Conservation (phyloP, 2,113 vertebrate genomes). For the Scortum barcoo region DNA sequence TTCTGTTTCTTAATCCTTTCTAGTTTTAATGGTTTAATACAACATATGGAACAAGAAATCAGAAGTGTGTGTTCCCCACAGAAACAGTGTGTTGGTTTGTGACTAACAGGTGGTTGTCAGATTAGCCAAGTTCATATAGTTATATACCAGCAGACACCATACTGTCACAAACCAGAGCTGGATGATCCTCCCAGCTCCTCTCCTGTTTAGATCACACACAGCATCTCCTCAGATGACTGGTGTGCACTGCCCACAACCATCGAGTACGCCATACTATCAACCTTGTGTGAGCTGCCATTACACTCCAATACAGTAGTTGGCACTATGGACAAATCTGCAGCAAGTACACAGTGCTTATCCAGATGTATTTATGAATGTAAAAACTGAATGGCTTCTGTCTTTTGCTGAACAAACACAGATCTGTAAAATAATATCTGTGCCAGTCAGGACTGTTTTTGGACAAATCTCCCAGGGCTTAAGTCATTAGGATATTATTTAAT, state of each 20-base stretch:
- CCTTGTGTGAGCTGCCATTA: too few relatives aligned
- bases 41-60: not conserved
- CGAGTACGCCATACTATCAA: not conserved
- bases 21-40: not conserved
- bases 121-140: slow-evolving; percentile 13
- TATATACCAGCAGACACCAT: not conserved
- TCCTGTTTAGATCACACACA: slow-evolving; percentile 1
- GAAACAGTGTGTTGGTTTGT: slow-evolving; percentile 1
- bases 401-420: too few relatives aligned
- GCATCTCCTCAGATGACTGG: too few relatives aligned
- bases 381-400: not conserved
- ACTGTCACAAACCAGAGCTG: slow-evolving; percentile 3
- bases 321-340: not conserved
- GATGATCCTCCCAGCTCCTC: not conserved
- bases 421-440: too few relatives aligned
- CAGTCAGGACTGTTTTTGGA: too few relatives aligned
- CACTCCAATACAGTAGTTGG: not conserved
- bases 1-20: too few relatives aligned
- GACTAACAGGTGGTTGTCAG: slow-evolving; percentile 25
- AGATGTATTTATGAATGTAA: not conserved
- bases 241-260: not conserved
- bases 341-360: not conserved
- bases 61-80: not conserved
- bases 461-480: too few relatives aligned
- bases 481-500: too few relatives aligned